Evolutionary conservation across 2,113 vertebrate genomes (phyloP).

Genomic region (Serinus canaria): DNA sequence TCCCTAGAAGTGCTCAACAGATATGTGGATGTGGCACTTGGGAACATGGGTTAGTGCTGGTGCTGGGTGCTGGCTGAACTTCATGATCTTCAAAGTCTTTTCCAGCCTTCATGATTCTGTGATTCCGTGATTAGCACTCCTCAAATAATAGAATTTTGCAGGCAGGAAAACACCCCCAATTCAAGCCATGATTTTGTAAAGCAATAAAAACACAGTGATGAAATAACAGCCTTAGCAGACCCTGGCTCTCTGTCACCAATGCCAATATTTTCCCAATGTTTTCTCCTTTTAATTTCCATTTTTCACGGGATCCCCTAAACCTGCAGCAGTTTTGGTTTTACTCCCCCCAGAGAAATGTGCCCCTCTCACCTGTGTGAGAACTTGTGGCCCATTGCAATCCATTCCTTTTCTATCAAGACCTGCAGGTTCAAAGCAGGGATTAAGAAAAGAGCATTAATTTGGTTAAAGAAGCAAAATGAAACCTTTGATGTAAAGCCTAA

Average conservation of each 20-base stretch:
- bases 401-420: conserved; percentile 81
- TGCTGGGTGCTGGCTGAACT: not conserved
- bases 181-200: not conserved
- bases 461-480: not conserved
- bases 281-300: not conserved
- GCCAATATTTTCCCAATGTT: not conserved
- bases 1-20: rapidly evolving
- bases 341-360: not conserved
- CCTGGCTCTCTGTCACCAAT: not conserved
- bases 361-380: conserved; percentile 78
- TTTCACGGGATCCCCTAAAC: not conserved
- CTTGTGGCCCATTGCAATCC: conserved; percentile 82
- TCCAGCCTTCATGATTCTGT: not conserved
- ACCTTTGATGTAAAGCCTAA: not conserved
- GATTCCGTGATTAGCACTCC: not conserved
- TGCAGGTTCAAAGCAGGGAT: conserved; percentile 43
- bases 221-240: not conserved
- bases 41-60: not conserved
- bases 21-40: not conserved
- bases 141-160: not conserved
- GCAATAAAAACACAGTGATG: not conserved
- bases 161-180: not conserved
- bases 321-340: not conserved
- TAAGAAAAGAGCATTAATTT: not conserved
- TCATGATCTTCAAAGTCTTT: not conserved